Conservation (phyloP, 2,113 vertebrate species). For the Numenius arquata region DNA sequence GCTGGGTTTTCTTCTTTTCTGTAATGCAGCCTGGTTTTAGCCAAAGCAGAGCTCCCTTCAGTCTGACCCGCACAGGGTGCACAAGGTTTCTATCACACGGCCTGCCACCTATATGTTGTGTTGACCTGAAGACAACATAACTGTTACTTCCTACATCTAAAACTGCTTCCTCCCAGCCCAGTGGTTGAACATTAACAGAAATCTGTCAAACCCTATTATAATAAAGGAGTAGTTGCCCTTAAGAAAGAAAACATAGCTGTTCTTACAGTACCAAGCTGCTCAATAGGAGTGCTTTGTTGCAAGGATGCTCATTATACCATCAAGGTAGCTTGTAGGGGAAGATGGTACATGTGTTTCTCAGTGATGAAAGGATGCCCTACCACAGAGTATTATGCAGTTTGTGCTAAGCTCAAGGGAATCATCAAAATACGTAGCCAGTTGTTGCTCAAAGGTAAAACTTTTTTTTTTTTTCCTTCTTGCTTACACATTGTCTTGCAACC, state of each 20-base stretch:
- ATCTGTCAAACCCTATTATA: not conserved
- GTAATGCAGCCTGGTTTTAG: not conserved
- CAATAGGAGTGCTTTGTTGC: not conserved
- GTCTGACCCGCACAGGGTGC: rapidly evolving
- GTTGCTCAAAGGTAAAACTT: not conserved
- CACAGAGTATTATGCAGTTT: not conserved
- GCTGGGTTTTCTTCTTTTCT: not conserved
- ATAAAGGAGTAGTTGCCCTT: not conserved
- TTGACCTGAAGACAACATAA: not conserved
- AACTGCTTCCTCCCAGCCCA: not conserved
- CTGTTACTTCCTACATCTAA: not conserved
- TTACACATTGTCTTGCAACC: not conserved
- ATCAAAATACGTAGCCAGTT: not conserved
- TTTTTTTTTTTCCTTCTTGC: not conserved
- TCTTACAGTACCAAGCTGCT: not conserved
- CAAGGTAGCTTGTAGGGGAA: not conserved
- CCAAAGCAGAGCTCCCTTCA: not conserved
- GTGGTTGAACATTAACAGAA: not conserved
- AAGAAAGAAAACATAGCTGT: not conserved
- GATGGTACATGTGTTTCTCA: not conserved
- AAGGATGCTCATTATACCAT: not conserved
- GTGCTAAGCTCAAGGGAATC: not conserved
- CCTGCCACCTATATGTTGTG: not conserved
- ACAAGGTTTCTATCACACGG: not conserved
- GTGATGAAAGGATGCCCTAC: not conserved